These are phyloP conservation scores for Caenorhabditis becei DNA, from an alignment of 2,888 invertebrate species.

Conservation along the genomic window DNA sequence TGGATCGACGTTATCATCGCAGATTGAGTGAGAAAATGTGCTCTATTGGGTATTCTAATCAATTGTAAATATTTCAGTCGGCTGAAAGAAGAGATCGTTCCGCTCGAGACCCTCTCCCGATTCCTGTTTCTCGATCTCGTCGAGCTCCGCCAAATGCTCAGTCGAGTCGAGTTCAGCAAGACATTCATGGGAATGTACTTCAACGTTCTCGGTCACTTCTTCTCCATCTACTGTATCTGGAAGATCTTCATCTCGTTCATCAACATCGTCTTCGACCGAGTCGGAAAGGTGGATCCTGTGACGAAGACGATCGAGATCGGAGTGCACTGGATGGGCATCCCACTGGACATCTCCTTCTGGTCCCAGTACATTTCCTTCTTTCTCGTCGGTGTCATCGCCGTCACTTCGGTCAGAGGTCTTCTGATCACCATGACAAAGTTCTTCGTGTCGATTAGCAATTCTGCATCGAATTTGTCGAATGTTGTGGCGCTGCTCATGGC, in stretches of 20 bases:
- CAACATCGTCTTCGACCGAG: conserved; percentile 98
- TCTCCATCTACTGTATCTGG: conserved; percentile 97
- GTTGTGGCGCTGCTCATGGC: conserved; percentile 96
- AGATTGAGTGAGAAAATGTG: conserved; percentile 59
- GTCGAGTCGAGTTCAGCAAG: conserved; percentile 86
- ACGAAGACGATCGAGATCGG: conserved; percentile 96
- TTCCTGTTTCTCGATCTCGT: conserved; percentile 96
- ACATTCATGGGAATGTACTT: conserved; percentile 98
- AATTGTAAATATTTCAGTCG: conserved; percentile 40
- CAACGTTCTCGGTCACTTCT: conserved; percentile 97
- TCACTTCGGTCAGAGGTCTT: conserved; percentile 96
- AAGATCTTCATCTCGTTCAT: conserved; percentile 92
- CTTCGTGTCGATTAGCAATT: conserved; percentile 98
- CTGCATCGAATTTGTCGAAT: conserved; percentile 92
- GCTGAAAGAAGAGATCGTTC: conserved; percentile 87
- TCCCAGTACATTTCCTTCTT: conserved; percentile 98
- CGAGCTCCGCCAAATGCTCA: conserved; percentile 88
- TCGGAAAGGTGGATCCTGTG: conserved; percentile 98
- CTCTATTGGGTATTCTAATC: no score
- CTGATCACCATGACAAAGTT: conserved; percentile 98
- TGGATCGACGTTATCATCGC: conserved; percentile 54
- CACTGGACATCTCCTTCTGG: conserved; percentile 95
- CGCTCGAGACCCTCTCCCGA: conserved; percentile 92
- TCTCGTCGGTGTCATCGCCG: conserved; percentile 96
- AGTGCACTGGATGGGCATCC: conserved; percentile 95